These are phyloP conservation scores for Geotrypetes seraphini DNA, from an alignment of 2,797 vertebrate genomes.

Conservation along the genomic window DNA sequence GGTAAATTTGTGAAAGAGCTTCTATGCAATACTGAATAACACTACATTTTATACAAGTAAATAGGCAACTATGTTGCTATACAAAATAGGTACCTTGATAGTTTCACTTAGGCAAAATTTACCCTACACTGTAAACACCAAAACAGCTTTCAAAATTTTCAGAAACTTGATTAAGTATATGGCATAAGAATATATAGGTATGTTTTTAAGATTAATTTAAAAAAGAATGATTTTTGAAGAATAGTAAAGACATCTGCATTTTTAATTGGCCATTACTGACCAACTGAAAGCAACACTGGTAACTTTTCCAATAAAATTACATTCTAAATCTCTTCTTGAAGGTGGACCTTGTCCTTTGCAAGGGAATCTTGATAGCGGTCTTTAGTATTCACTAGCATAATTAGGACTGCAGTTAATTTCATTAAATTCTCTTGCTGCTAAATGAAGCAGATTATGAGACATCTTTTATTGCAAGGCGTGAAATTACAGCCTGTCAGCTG, in stretches of 20 bases:
- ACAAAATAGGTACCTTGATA: too few species aligned
- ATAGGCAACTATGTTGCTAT: too few species aligned
- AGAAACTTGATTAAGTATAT: too few species aligned
- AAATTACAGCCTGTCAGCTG: slow-evolving; percentile 98
- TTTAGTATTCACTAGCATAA: slow-evolving; percentile 99
- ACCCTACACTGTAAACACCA: background rate
- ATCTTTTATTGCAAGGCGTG: slow-evolving; percentile 99
- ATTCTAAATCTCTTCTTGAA: slow-evolving; percentile 52
- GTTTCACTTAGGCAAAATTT: too few species aligned
- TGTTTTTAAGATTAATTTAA: slow-evolving; percentile 10
- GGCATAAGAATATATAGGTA: too few species aligned
- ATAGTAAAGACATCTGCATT: slow-evolving; percentile 13
- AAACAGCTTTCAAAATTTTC: background rate
- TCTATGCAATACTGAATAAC: too few species aligned
- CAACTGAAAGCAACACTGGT: slow-evolving; percentile 47
- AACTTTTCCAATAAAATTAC: slow-evolving; percentile 75
- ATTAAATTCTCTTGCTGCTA: slow-evolving; percentile 99
- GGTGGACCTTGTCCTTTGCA: slow-evolving; percentile 79
- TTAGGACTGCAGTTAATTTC: slow-evolving; percentile 98
- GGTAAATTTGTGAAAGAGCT: too few species aligned
- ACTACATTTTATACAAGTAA: too few species aligned
- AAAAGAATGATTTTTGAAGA: slow-evolving; percentile 15
- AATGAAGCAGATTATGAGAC: slow-evolving; percentile 99
- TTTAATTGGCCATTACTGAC: slow-evolving; percentile 31
- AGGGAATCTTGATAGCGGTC: slow-evolving; percentile 82